Evolutionary conservation across 2,888 invertebrate species (phyloP), one percentile per base, ranked within the genome.

Genomic region (Limnephilus lunatus): DNA sequence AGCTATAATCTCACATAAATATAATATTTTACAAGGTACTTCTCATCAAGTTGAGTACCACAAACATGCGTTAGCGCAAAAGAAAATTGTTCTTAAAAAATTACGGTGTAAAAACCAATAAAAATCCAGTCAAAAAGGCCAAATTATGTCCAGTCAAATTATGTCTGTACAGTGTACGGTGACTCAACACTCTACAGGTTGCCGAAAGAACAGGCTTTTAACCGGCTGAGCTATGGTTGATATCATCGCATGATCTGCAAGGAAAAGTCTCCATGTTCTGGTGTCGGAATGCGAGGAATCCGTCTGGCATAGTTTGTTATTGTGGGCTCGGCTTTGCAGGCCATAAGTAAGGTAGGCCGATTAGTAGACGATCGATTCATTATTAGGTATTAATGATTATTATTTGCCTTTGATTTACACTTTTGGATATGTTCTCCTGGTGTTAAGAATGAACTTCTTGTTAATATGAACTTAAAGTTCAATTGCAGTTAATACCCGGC

Each of bases 221-320:
- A 68, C 68, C 25, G n/a, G 68, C 68, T n/a, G 68, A 68, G 25
- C 68, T 25, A 7, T 68, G n/a, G 68, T 68, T 83, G 25, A 83
- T 39, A 83, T 83, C 83, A 83, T 35, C 83, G 31, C 32, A 9
- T 39, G n/a, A 30, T 86, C 44, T 44, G 48, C 86, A 86, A 86
- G 39, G 86, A 86, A 44, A n/a, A 86, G 39, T 86, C 86, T 48
- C 15, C 86, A 14, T n/a, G 39, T 68, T 68, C n/a, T 68, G 68
- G 12, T 48, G 44, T n/a, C 14, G 44, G 86, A 12, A 86, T 86
- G 39, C 30, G 86, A 86, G 48, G 86, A 86, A 86, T 86, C 44
- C 31, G 44, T 30, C 44, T 86, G 86, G 86, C 86, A 86, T 48
- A 25, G 48, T 86, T 86, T 48, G 14, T 30, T 44, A 86, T 9